A percentile compares a stretch with the other conserved stretches of the same genome.
phyloP scores from a whole-genome alignment of 2,888 invertebrate species.

The Lasioglossum figueresi region DNA sequence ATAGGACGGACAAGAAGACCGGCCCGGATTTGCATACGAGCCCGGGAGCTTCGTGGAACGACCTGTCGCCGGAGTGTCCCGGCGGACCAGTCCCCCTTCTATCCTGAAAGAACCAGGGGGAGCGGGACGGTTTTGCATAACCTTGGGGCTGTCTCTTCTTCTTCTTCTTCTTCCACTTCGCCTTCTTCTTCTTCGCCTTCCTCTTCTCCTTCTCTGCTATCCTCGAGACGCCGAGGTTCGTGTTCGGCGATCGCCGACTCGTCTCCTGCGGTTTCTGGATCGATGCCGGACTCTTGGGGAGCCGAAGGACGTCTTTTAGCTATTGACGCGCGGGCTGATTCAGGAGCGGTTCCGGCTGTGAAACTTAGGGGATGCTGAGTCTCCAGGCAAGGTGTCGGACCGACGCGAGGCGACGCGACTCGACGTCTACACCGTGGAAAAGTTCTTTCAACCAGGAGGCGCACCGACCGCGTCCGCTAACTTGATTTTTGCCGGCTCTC shows the following conservation, averaged over 20 bases:
- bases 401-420: too few relatives aligned
- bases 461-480: not conserved
- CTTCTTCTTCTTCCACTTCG: not conserved
- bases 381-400: not conserved
- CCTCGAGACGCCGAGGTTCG: not conserved
- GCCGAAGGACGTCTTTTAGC: not conserved
- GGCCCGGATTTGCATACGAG: constrained; percentile 58
- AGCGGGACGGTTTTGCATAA: constrained; percentile 9
- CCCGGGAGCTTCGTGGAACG: constrained; percentile 54
- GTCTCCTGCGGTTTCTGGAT: constrained; percentile 22
- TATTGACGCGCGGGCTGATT: not conserved
- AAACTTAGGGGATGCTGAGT: not conserved
- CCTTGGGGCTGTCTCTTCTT: not conserved
- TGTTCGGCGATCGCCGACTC: not conserved
- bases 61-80: constrained; percentile 55
- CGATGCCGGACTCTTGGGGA: constrained; percentile 12
- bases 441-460: not conserved
- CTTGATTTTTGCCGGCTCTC: not conserved
- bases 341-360: not conserved
- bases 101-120: constrained; percentile 6
- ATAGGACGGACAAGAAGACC: constrained; percentile 50
- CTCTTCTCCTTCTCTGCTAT: not conserved
- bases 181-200: not conserved
- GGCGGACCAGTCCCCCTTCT: constrained; percentile 1
- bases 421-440: not conserved